phyloP scores from a whole-genome alignment of 2,888 invertebrate genomes.

The Mimachlamys varia region DNA sequence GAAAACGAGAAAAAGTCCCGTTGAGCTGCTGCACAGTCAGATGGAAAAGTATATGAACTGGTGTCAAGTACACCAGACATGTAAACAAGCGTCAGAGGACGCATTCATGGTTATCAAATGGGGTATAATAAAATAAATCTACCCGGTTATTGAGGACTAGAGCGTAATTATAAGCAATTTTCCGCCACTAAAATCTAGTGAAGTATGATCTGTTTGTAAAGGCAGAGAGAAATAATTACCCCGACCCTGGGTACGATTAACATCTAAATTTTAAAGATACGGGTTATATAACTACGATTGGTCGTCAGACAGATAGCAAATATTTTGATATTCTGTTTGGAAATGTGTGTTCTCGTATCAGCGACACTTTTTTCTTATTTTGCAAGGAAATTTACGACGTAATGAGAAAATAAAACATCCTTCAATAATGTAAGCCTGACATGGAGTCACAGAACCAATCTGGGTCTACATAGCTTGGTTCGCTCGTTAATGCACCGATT shows the following conservation, averaged over 20 bases:
- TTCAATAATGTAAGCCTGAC: not conserved
- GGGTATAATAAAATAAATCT: not conserved
- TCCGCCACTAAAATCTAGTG: conserved; percentile 27
- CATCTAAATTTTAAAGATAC: not conserved
- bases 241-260: not conserved
- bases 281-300: not conserved
- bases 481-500: not conserved
- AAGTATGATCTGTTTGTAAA: conserved; percentile 3
- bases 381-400: conserved; percentile 4
- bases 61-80: not conserved
- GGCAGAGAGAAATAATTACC: not conserved
- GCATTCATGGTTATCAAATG: not conserved
- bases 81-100: not conserved
- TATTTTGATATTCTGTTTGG: not conserved
- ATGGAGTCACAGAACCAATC: not conserved
- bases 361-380: not conserved
- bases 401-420: not conserved
- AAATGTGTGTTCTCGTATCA: not conserved
- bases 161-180: conserved; percentile 5
- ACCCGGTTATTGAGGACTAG: not conserved
- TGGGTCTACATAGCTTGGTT: not conserved
- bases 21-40: not conserved
- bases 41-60: not conserved
- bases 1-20: not conserved
- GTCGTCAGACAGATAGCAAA: not conserved